Percentiles rank a stretch among this genome's conserved stretches.
Conservation (phyloP, 1,140 invertebrate genomes). For the Diuraphis noxia region DNA sequence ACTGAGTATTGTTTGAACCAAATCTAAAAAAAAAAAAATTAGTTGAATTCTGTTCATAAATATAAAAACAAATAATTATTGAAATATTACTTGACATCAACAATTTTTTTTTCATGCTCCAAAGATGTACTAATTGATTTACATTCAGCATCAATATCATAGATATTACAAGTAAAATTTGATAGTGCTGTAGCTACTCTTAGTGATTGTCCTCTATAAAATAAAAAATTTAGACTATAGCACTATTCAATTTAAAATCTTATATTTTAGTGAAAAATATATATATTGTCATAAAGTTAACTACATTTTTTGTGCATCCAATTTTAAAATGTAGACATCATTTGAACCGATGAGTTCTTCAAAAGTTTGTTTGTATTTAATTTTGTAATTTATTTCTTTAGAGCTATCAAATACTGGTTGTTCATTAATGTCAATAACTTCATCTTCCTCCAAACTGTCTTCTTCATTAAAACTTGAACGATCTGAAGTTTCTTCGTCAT, state of each 20-base stretch:
- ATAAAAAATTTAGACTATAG: background rate
- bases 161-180: constrained; percentile 30
- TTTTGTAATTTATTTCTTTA: constrained; percentile 24
- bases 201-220: constrained; percentile 32
- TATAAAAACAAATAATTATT: background rate
- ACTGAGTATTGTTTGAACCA: background rate
- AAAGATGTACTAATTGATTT: background rate
- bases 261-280: background rate
- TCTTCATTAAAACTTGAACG: background rate
- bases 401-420: constrained; percentile 1
- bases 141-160: background rate
- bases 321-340: constrained; percentile 12
- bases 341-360: background rate
- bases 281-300: background rate
- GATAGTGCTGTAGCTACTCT: background rate
- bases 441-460: background rate
- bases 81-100: constrained; percentile 38
- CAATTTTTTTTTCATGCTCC: constrained; percentile 22
- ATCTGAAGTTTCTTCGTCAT: background rate
- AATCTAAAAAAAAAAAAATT: constrained; percentile 30
- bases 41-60: background rate
- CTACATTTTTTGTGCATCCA: constrained; percentile 32
- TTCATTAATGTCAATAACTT: background rate
- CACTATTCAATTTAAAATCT: background rate
- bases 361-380: constrained; percentile 17